These are phyloP conservation scores for Ginglymostoma cirratum DNA, from an alignment of 2,113 vertebrate species.

Conservation along the genomic window DNA sequence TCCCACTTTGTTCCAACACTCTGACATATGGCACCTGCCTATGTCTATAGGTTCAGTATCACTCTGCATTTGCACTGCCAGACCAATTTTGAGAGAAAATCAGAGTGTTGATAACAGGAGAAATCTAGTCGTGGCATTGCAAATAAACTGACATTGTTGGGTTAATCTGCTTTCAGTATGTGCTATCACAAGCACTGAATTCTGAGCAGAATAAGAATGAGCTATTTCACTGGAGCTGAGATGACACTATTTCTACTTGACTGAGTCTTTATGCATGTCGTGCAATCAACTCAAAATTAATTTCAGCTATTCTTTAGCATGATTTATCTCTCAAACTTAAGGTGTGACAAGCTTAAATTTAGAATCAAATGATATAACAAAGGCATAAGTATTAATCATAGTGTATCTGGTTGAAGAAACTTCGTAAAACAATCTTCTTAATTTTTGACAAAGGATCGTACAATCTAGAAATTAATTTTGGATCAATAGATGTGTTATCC, in stretches of 20 bases:
- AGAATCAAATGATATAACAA: background rate
- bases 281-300: background rate
- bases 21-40: background rate
- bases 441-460: background rate
- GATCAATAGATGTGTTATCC: background rate
- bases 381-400: background rate
- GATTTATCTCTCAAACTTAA: slow-evolving; percentile 9
- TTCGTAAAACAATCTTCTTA: background rate
- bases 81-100: background rate
- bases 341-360: background rate
- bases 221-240: background rate
- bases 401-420: background rate
- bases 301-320: background rate
- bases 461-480: background rate
- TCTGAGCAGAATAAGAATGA: background rate
- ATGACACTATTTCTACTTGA: slow-evolving; percentile 21
- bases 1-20: background rate
- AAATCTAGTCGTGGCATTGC: background rate
- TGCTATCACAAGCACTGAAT: background rate
- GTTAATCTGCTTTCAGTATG: background rate
- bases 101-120: background rate
- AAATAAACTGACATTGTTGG: background rate
- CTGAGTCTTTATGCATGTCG: background rate
- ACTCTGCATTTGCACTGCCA: background rate
- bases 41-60: background rate